Conservation (phyloP, 2,888 invertebrate species). For the Drosophila mettleri region DNA sequence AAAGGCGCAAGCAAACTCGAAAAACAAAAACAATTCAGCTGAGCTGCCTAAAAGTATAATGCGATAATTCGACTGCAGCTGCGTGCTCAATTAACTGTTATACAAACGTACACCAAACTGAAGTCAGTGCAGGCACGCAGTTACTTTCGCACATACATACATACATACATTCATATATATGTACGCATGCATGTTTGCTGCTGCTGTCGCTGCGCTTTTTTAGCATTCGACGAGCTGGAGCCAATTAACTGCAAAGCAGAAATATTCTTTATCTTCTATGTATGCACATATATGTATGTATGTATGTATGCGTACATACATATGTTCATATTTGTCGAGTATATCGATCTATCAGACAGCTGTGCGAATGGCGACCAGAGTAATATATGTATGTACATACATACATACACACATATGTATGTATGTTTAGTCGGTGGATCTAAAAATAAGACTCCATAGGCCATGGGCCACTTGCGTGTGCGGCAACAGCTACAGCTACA, state of each 20-base stretch:
- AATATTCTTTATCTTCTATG: neutral
- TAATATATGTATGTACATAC: constrained; percentile 29
- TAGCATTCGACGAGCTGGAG: constrained; percentile 3
- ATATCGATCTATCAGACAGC: constrained; percentile 63
- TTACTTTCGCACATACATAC: constrained; percentile 3
- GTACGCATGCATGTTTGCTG: constrained; percentile 1
- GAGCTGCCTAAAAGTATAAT: constrained; percentile 61
- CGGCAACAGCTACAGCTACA: constrained; percentile 18
- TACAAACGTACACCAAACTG: constrained; percentile 11
- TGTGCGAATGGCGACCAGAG: constrained; percentile 7
- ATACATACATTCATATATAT: constrained; percentile 15
- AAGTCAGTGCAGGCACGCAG: neutral
- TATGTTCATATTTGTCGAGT: constrained; percentile 8
- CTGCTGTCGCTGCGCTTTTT: constrained; percentile 17
- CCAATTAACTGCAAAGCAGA: constrained; percentile 13
- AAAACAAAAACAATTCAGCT: constrained; percentile 23
- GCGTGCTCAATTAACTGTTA: neutral
- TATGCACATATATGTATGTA: neutral
- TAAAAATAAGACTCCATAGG: constrained; percentile 64
- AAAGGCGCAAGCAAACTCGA: neutral
- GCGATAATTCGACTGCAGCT: constrained; percentile 13
- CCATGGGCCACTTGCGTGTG: constrained; percentile 40
- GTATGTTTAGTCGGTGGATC: constrained; percentile 35
- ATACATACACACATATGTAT: no score
- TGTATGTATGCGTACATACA: no score